Percentiles rank a stretch among this genome's conserved stretches.
Evolutionary conservation across 2,797 vertebrate species (phyloP).

Genomic region (Schizopygopsis malacanthus): DNA sequence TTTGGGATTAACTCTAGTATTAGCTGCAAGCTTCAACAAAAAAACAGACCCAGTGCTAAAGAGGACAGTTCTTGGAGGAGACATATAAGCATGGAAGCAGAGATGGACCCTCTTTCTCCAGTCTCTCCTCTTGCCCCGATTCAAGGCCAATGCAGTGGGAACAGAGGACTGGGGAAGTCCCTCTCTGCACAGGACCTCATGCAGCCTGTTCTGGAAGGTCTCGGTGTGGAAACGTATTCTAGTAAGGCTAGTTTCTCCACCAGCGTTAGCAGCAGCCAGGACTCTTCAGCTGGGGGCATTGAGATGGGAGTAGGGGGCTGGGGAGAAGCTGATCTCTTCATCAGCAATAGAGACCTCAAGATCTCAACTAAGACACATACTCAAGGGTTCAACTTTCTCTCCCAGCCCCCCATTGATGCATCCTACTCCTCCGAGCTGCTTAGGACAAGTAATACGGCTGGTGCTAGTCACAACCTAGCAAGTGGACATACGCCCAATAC

Average conservation of each 20-base stretch:
- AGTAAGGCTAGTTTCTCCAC: slow-evolving; percentile 74
- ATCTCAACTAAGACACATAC: slow-evolving; percentile 65
- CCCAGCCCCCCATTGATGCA: slow-evolving; percentile 78
- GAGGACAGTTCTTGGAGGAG: slow-evolving; percentile 87
- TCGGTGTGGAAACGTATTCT: slow-evolving; percentile 72
- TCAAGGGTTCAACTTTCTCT: slow-evolving; percentile 82
- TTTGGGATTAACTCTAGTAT: slow-evolving; percentile 42
- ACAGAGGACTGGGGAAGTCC: slow-evolving; percentile 87
- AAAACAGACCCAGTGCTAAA: slow-evolving; percentile 70
- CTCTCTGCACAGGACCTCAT: slow-evolving; percentile 94
- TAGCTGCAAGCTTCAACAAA: slow-evolving; percentile 60
- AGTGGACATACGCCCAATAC: slow-evolving; percentile 69
- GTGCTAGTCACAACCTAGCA: slow-evolving; percentile 81
- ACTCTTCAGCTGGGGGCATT: slow-evolving; percentile 62
- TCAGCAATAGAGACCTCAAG: slow-evolving; percentile 92
- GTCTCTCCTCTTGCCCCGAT: slow-evolving; percentile 64
- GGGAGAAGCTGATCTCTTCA: slow-evolving; percentile 93
- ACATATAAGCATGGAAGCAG: slow-evolving; percentile 82
- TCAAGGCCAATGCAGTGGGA: slow-evolving; percentile 69
- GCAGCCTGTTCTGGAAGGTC: slow-evolving; percentile 74
- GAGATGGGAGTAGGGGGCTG: slow-evolving; percentile 80
- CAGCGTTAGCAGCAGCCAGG: slow-evolving; percentile 77
- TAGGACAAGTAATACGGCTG: slow-evolving; percentile 81
- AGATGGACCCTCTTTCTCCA: slow-evolving; percentile 77
- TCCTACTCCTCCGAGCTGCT: slow-evolving; percentile 85